Evolutionary conservation across 2,888 invertebrate genomes (phyloP).

Genomic region (Clanis bilineata): DNA sequence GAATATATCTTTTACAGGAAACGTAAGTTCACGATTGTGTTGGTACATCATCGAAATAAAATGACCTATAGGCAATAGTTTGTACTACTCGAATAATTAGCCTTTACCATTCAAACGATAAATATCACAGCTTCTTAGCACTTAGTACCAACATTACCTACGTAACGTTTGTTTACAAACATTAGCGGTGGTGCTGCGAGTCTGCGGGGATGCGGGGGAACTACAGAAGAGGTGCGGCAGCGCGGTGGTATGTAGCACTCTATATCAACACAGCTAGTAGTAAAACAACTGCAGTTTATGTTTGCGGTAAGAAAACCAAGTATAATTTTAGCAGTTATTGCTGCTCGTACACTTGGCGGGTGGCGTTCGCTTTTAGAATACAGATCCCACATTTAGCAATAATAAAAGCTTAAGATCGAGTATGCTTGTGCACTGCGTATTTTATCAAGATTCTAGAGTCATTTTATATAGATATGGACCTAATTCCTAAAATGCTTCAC

Average conservation of each 20-base stretch:
- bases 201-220: constrained; percentile 11
- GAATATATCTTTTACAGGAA: no score
- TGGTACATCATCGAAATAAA: no score
- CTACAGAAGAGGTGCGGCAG: constrained; percentile 25
- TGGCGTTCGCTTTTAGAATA: not conserved
- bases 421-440: no score
- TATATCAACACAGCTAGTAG: constrained; percentile 21
- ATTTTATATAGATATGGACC: no score
- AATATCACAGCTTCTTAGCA: not conserved
- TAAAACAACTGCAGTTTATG: not conserved
- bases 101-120: no score
- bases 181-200: constrained; percentile 17
- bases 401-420: not conserved
- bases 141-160: not conserved
- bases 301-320: not conserved
- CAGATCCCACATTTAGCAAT: not conserved
- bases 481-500: no score
- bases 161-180: constrained; percentile 31
- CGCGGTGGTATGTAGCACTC: constrained; percentile 32
- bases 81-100: no score
- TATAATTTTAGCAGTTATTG: not conserved
- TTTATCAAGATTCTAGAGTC: no score
- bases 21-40: no score
- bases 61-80: no score
- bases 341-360: not conserved